A percentile compares a stretch with the other conserved stretches of the same genome.
Conservation (phyloP, 2,113 vertebrate species). For the Nycticorax nycticorax region DNA sequence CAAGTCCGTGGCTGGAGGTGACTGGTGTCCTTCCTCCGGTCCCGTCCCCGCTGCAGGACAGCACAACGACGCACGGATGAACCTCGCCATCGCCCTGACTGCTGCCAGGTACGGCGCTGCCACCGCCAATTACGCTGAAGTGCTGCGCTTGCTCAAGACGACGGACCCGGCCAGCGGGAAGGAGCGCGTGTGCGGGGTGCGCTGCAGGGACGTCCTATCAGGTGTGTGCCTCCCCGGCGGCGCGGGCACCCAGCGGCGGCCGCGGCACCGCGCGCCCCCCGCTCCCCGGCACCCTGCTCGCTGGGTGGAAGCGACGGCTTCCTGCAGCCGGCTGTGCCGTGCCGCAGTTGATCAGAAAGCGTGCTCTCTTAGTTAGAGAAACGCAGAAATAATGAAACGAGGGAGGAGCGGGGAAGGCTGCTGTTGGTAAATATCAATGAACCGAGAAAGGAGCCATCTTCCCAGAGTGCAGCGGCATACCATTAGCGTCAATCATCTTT, state of each 20-base stretch:
- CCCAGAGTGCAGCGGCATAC: not conserved
- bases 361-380: not conserved
- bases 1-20: conserved; percentile 88
- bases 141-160: conserved; percentile 85
- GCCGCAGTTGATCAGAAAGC: not conserved
- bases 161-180: conserved; percentile 74
- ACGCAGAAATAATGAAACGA: not conserved
- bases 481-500: conserved; percentile 49
- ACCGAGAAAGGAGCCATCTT: conserved; percentile 1
- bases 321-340: not conserved
- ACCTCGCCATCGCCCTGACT: conserved; percentile 91
- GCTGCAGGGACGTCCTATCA: conserved; percentile 83
- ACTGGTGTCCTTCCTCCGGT: conserved; percentile 85
- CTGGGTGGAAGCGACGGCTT: not conserved
- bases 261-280: too few species aligned
- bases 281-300: not conserved
- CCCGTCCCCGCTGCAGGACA: conserved; percentile 91
- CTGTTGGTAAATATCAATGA: not conserved
- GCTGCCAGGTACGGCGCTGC: conserved; percentile 96
- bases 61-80: conserved; percentile 91
- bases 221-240: conserved; percentile 70
- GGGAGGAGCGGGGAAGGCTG: accelerated
- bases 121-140: conserved; percentile 94
- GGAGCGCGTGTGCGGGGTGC: conserved; percentile 75
- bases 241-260: accelerated